Evolutionary conservation across 1,140 invertebrate species (phyloP).

Genomic region (Doryteuthis pealeii): DNA sequence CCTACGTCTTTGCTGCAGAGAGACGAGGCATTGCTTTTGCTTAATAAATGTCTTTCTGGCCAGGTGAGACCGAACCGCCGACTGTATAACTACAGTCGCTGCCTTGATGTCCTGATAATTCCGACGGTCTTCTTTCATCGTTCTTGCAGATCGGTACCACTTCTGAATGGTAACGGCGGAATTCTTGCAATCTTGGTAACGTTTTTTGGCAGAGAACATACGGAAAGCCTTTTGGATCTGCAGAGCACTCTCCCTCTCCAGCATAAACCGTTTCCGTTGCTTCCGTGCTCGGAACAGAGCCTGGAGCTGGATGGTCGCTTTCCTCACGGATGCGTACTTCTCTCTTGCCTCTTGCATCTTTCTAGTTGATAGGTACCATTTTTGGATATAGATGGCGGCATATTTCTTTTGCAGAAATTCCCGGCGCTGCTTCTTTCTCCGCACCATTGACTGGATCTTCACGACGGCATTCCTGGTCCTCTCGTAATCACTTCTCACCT

Average conservation of each 20-base stretch:
- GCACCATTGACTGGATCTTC: constrained; percentile 22
- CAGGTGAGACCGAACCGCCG: constrained; percentile 18
- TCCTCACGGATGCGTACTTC: background rate
- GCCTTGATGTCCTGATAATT: background rate
- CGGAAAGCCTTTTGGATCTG: background rate
- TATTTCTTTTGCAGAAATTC: background rate
- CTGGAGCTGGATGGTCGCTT: constrained; percentile 7
- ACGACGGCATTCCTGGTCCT: constrained; percentile 19
- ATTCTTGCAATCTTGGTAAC: background rate
- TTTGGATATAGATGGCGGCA: constrained; percentile 39
- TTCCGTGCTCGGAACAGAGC: background rate
- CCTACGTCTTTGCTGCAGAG: constrained; percentile 36
- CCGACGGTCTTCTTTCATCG: background rate
- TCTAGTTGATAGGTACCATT: constrained; percentile 30
- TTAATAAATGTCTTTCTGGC: constrained; percentile 18
- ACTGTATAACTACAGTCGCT: background rate
- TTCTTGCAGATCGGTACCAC: background rate
- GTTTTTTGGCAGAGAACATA: background rate
- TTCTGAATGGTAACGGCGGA: background rate
- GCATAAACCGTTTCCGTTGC: constrained; percentile 9
- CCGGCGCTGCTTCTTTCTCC: background rate
- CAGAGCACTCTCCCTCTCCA: constrained; percentile 18
- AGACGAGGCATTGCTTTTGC: constrained; percentile 24
- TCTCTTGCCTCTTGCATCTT: background rate
- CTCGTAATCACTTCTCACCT: background rate